Percentiles rank a stretch among this genome's conserved stretches.
Evolutionary conservation across 1,140 invertebrate species (phyloP).

Genomic region (Panagrolaimus sp.): DNA sequence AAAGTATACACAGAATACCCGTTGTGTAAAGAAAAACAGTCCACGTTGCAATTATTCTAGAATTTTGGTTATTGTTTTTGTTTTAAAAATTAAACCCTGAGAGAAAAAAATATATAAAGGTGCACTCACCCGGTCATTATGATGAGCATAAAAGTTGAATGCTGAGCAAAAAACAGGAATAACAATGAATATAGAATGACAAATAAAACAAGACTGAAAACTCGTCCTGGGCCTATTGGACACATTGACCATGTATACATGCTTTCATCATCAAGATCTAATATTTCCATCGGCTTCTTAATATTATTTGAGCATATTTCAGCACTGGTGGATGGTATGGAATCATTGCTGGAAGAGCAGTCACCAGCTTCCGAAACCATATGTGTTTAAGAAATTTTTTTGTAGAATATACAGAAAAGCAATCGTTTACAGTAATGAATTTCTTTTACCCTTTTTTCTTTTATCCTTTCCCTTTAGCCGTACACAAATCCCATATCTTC

Average conservation of each 20-base stretch:
- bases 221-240: neutral
- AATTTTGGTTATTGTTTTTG: neutral
- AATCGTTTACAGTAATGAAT: too few relatives aligned
- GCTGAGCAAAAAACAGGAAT: conserved; percentile 16
- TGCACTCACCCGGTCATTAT: conserved; percentile 12
- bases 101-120: neutral
- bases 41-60: conserved; percentile 5
- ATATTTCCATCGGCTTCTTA: neutral
- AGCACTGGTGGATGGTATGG: too few relatives aligned
- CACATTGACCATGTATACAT: conserved; percentile 13
- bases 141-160: conserved; percentile 5
- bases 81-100: too few relatives aligned
- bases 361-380: too few relatives aligned
- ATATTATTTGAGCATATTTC: too few relatives aligned
- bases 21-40: conserved; percentile 10
- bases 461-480: too few relatives aligned
- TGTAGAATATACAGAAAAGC: too few relatives aligned
- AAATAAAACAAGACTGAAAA: neutral
- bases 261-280: neutral
- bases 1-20: conserved; percentile 6
- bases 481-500: too few relatives aligned
- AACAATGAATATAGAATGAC: neutral
- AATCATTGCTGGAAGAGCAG: too few relatives aligned
- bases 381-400: too few relatives aligned
- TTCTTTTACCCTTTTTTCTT: too few relatives aligned